Conservation (phyloP, 2,113 vertebrate species). For the Stegostoma tigrinum region DNA sequence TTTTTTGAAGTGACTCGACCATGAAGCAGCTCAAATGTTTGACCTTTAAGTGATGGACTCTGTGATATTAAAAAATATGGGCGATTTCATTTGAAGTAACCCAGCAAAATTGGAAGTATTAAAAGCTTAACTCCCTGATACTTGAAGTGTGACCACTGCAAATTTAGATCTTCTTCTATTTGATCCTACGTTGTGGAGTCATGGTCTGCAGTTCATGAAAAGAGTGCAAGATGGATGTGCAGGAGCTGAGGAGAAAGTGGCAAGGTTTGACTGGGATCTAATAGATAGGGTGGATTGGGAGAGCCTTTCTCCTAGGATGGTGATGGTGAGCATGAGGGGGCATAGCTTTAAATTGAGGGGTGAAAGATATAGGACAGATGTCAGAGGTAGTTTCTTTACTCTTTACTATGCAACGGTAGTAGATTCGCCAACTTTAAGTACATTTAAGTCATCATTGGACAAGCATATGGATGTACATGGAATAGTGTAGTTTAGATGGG, state of each 20-base stretch:
- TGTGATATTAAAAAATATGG: neutral
- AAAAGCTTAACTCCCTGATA: neutral
- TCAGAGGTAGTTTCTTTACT: too few relatives aligned
- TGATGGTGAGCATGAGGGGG: too few relatives aligned
- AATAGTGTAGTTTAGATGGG: too few relatives aligned
- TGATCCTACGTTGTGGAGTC: neutral
- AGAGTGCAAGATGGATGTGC: neutral
- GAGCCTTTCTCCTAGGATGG: too few relatives aligned
- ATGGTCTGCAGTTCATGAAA: neutral
- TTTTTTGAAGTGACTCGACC: neutral
- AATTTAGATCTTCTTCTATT: neutral
- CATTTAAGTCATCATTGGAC: too few relatives aligned
- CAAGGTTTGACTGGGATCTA: neutral
- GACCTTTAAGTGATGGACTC: neutral
- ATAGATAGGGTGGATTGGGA: too few relatives aligned
- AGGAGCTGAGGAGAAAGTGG: neutral
- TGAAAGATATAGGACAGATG: too few relatives aligned
- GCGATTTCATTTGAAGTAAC: neutral
- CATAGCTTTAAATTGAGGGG: too few relatives aligned
- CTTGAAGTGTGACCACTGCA: neutral
- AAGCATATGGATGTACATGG: too few relatives aligned
- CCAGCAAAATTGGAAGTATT: neutral
- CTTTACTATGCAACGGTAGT: too few relatives aligned
- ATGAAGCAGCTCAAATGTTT: neutral
- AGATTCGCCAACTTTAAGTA: too few relatives aligned